phyloP scores from a whole-genome alignment of 2,113 vertebrate species.

The Varanus salvator region DNA sequence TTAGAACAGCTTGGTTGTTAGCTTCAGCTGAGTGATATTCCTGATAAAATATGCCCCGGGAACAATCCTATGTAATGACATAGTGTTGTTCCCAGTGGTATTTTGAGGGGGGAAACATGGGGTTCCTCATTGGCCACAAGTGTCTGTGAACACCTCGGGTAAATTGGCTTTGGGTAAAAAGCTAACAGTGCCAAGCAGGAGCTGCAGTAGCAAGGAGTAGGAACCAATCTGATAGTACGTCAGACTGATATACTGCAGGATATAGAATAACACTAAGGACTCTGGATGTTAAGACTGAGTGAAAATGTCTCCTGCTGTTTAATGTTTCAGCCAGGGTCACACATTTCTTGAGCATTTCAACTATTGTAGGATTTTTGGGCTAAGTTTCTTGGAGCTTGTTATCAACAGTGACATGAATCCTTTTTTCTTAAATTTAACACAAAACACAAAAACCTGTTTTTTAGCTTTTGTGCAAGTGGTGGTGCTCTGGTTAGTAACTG shows the following conservation, averaged over 20 bases:
- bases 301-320: background rate
- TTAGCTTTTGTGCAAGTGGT: too few relatives aligned
- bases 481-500: too few relatives aligned
- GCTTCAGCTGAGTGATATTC: background rate
- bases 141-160: background rate
- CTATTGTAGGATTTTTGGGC: background rate
- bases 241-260: background rate
- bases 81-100: background rate
- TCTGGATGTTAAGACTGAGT: background rate
- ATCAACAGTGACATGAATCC: background rate
- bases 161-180: background rate
- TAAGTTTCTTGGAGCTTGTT: too few relatives aligned
- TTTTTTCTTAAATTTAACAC: background rate
- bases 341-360: background rate
- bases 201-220: background rate
- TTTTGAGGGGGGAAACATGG: too few relatives aligned
- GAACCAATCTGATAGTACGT: background rate
- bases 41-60: background rate
- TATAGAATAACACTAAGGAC: background rate
- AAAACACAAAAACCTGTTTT: background rate
- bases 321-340: background rate
- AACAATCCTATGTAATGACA: background rate
- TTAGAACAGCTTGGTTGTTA: background rate
- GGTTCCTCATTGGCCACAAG: background rate
- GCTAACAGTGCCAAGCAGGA: background rate